Conservation (phyloP, 2,888 invertebrate species). For the Mythimna vitellina region DNA sequence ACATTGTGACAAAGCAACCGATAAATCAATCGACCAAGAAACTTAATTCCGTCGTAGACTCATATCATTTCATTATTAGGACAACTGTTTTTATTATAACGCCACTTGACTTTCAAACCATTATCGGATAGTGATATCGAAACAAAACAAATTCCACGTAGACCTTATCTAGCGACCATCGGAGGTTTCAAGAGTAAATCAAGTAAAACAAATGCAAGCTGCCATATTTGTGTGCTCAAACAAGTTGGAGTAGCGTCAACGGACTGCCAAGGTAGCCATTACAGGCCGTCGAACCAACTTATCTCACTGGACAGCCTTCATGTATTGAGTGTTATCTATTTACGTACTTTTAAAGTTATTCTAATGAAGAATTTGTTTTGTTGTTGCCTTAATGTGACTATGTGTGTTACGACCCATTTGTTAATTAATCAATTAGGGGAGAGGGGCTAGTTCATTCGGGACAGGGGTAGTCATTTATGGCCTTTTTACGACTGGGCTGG, state of each 20-base stretch:
- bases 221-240: conserved; percentile 41
- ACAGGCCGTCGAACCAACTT: conserved; percentile 56
- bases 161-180: conserved; percentile 50
- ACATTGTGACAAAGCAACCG: background rate
- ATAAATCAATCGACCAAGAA: conserved; percentile 8
- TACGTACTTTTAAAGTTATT: conserved; percentile 31
- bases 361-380: conserved; percentile 31
- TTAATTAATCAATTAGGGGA: conserved; percentile 36
- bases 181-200: conserved; percentile 28
- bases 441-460: conserved; percentile 18
- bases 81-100: conserved; percentile 17
- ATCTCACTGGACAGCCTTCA: conserved; percentile 43
- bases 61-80: background rate
- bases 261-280: conserved; percentile 53
- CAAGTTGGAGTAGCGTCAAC: conserved; percentile 51
- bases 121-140: conserved; percentile 41
- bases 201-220: conserved; percentile 33
- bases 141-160: conserved; percentile 31
- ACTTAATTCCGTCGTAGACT: conserved; percentile 23
- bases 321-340: conserved; percentile 44
- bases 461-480: conserved; percentile 42
- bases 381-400: conserved; percentile 7
- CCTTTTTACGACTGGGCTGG: background rate
- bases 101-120: conserved; percentile 54
- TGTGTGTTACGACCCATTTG: conserved; percentile 9